These are phyloP conservation scores for Gastrophryne carolinensis DNA, from an alignment of 2,797 vertebrate species.

Conservation along the genomic window DNA sequence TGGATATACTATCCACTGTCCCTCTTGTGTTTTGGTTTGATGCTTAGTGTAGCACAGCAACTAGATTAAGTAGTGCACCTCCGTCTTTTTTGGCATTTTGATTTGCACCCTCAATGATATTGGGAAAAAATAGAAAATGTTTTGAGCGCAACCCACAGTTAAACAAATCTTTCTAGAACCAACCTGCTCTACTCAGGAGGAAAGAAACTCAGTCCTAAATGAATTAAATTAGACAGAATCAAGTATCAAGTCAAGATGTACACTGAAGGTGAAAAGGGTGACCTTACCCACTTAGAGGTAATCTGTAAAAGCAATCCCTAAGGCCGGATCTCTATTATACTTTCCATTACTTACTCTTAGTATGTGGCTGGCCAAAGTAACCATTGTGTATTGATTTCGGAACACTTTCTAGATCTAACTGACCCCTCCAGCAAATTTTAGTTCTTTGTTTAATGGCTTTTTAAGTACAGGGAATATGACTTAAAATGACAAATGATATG, in stretches of 20 bases:
- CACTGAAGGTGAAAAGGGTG: conserved; percentile 6
- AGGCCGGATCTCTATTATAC: conserved; percentile 50
- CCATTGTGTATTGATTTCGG: conserved; percentile 62
- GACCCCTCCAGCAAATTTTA: conserved; percentile 55
- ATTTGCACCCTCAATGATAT: too few species aligned
- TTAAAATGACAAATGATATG: too few species aligned
- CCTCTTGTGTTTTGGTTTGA: too few species aligned
- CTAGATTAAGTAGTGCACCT: too few species aligned
- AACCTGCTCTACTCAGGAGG: conserved; percentile 10
- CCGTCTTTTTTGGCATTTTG: too few species aligned
- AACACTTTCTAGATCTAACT: conserved; percentile 57
- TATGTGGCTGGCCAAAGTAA: conserved; percentile 46
- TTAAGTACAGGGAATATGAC: neutral
- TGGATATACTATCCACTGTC: too few species aligned
- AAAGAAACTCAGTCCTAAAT: conserved; percentile 22
- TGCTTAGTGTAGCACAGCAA: too few species aligned
- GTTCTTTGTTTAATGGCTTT: conserved; percentile 50
- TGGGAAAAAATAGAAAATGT: too few species aligned
- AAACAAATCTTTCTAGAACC: too few species aligned
- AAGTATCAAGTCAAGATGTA: conserved; percentile 26
- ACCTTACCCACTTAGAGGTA: conserved; percentile 33
- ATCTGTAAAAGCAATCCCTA: conserved; percentile 13
- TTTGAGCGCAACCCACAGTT: too few species aligned
- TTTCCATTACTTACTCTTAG: conserved; percentile 51
- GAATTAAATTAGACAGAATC: conserved; percentile 30